Evolutionary conservation across 2,888 invertebrate genomes (phyloP).

Genomic region (Silvanus unidentatus): DNA sequence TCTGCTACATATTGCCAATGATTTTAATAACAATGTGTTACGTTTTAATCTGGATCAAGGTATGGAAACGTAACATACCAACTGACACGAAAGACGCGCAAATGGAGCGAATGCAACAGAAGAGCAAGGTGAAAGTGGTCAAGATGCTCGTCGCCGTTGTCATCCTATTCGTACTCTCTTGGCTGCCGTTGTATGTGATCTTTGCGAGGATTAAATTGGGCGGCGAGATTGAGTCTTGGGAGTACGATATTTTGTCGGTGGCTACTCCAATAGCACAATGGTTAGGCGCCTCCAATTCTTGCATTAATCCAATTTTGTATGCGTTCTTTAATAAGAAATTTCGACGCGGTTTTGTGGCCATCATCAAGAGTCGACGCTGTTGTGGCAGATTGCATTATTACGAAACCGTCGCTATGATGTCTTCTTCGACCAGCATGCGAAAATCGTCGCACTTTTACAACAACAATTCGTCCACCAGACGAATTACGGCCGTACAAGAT

Average conservation of each 20-base stretch:
- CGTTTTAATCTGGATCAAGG: constrained; percentile 82
- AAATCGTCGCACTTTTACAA: constrained; percentile 82
- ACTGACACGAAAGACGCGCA: constrained; percentile 87
- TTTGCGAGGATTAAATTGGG: constrained; percentile 82
- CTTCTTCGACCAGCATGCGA: constrained; percentile 77
- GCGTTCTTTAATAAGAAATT: constrained; percentile 94
- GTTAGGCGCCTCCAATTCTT: constrained; percentile 90
- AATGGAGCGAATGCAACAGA: constrained; percentile 88
- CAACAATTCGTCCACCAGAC: constrained; percentile 51
- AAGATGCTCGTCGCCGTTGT: constrained; percentile 93
- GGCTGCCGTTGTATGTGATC: constrained; percentile 87
- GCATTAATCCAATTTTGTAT: constrained; percentile 91
- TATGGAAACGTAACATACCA: constrained; percentile 82
- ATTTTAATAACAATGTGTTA: constrained; percentile 87
- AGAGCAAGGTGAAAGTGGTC: constrained; percentile 89
- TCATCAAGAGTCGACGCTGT: constrained; percentile 70
- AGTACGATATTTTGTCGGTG: constrained; percentile 71
- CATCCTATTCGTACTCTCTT: constrained; percentile 86
- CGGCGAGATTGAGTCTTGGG: constrained; percentile 67
- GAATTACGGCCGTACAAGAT: constrained; percentile 41
- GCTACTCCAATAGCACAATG: constrained; percentile 86
- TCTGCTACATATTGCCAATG: constrained; percentile 88
- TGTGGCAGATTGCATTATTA: constrained; percentile 81
- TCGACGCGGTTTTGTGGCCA: constrained; percentile 81
- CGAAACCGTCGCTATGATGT: constrained; percentile 79